Conservation (phyloP, 2,888 invertebrate genomes). For the Trichopoda pennipes region DNA sequence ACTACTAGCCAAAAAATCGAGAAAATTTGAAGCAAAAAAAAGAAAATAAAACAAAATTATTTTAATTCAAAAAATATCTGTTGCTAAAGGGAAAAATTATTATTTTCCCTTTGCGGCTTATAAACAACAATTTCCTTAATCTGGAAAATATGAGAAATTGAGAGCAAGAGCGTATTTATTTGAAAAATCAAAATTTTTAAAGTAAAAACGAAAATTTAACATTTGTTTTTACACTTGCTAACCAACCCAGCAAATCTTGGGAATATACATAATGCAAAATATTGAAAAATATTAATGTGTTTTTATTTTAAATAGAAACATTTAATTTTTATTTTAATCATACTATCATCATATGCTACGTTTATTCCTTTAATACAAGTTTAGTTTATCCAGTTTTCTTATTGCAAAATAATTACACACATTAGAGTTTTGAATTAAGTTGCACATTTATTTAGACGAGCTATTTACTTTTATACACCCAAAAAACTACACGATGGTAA, state of each 20-base stretch:
- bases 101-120: slow-evolving; percentile 37
- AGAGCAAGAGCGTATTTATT: slow-evolving; percentile 11
- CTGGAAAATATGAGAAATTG: slow-evolving; percentile 6
- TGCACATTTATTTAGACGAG: too few relatives aligned
- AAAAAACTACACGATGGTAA: too few relatives aligned
- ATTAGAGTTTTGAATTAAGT: too few relatives aligned
- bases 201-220: not conserved
- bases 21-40: slow-evolving; percentile 31
- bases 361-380: too few relatives aligned
- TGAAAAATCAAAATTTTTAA: slow-evolving; percentile 31
- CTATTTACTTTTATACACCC: too few relatives aligned
- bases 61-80: slow-evolving; percentile 25
- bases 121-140: slow-evolving; percentile 22
- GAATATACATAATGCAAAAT: too few relatives aligned
- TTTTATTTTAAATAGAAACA: too few relatives aligned
- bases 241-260: slow-evolving; percentile 27
- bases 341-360: too few relatives aligned
- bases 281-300: too few relatives aligned
- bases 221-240: not conserved
- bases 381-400: too few relatives aligned
- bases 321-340: too few relatives aligned
- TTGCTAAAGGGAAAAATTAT: slow-evolving; percentile 53
- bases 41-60: slow-evolving; percentile 32
- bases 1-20: slow-evolving; percentile 1
- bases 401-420: too few relatives aligned